phyloP scores from a whole-genome alignment of 23 tunicate genomes.

The Trididemnum miniatum region DNA sequence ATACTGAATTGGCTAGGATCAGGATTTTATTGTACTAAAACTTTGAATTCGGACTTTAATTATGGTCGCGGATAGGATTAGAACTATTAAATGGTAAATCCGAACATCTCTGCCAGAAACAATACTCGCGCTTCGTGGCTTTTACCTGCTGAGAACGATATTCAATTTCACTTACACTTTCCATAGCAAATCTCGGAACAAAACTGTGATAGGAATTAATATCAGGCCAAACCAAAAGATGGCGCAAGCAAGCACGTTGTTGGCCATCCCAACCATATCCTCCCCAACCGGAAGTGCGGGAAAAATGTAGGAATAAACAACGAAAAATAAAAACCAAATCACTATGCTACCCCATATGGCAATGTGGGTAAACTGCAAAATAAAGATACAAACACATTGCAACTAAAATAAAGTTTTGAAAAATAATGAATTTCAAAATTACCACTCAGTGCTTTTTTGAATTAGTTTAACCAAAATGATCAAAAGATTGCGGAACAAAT shows the following conservation, averaged over 20 bases:
- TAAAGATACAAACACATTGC: no score
- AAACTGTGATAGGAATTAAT: conserved; percentile 61
- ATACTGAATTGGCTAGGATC: no score
- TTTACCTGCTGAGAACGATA: no score
- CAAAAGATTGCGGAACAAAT: no score
- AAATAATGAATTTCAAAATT: not conserved
- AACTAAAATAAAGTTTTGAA: not conserved
- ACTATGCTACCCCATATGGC: conserved; percentile 92
- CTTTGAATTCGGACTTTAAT: no score
- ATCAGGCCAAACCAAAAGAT: conserved; percentile 87
- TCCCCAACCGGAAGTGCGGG: conserved; percentile 85
- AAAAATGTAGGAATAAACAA: conserved; percentile 70
- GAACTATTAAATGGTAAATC: no score
- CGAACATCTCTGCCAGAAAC: no score
- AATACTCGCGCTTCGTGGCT: no score
- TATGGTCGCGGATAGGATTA: no score
- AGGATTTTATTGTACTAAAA: no score
- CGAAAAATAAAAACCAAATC: conserved; percentile 71
- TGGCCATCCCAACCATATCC: conserved; percentile 82
- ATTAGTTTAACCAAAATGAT: not conserved
- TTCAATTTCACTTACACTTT: conserved; percentile 99
- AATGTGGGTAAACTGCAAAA: conserved; percentile 79
- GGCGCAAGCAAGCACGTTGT: conserved; percentile 50
- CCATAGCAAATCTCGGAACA: conserved; percentile 86
- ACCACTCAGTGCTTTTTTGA: no score